Conservation (phyloP, 2,797 vertebrate species). For the Enteromius paludinosus region DNA sequence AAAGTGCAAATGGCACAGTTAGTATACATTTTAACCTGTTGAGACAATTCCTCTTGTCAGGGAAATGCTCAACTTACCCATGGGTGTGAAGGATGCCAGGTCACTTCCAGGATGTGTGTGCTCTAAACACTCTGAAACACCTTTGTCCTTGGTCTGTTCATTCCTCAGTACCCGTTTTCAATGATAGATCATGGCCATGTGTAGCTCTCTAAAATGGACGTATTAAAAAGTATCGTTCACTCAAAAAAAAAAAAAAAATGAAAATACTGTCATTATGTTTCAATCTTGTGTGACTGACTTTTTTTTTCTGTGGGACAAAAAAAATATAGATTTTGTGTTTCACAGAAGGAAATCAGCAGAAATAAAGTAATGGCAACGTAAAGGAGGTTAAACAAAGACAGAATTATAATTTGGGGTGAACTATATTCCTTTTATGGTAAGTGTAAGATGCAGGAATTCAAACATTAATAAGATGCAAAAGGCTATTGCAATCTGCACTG, state of each 20-base stretch:
- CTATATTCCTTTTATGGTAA: neutral
- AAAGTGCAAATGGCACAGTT: neutral
- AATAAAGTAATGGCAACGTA: neutral
- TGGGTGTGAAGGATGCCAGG: conserved; percentile 25
- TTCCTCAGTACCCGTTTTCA: neutral
- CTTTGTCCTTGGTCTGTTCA: conserved; percentile 10
- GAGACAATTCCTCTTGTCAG: conserved; percentile 45
- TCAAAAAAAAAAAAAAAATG: too few relatives aligned
- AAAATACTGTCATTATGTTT: too few relatives aligned
- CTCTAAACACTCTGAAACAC: conserved; percentile 4
- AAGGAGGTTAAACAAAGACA: neutral
- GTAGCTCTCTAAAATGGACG: neutral
- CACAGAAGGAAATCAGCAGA: neutral
- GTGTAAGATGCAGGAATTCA: neutral
- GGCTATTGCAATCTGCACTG: neutral
- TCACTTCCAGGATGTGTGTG: conserved; percentile 48
- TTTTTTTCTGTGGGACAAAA: neutral
- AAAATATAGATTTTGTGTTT: neutral
- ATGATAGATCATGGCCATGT: neutral
- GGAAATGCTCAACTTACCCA: conserved; percentile 30
- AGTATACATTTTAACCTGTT: conserved; percentile 29
- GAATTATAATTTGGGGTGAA: neutral
- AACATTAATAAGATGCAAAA: conserved; percentile 9
- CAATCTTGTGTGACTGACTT: neutral
- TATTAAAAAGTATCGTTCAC: neutral